Conservation (phyloP, 23 tunicate species). For the Trididemnum miniatum region DNA sequence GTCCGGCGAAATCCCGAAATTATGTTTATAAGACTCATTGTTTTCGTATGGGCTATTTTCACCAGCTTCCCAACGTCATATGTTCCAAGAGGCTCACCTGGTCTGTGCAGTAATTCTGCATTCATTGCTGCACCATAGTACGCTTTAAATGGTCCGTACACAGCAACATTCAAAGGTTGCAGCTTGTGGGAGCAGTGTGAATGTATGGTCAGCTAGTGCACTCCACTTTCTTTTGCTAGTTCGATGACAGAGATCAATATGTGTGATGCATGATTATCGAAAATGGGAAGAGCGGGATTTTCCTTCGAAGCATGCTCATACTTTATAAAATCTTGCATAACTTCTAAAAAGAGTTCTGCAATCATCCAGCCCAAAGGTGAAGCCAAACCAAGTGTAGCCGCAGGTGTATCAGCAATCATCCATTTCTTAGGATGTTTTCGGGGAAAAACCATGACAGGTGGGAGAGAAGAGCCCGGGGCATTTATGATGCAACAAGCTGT, state of each 20-base stretch:
- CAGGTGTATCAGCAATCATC: slow-evolving; percentile 9
- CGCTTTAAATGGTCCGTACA: slow-evolving; percentile 37
- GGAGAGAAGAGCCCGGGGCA: slow-evolving; percentile 19
- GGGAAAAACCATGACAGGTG: slow-evolving; percentile 33
- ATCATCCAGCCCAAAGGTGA: slow-evolving; percentile 21
- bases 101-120: neutral
- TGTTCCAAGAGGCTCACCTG: slow-evolving; percentile 4
- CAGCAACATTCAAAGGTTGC: slow-evolving; percentile 36
- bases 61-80: slow-evolving; percentile 23
- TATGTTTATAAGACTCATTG: slow-evolving; percentile 18
- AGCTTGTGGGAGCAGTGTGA: slow-evolving; percentile 37
- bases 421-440: slow-evolving; percentile 12
- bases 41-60: slow-evolving; percentile 8
- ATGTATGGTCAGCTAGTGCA: slow-evolving; percentile 16
- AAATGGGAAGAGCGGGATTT: slow-evolving; percentile 9
- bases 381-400: slow-evolving; percentile 15
- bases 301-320: slow-evolving; percentile 1
- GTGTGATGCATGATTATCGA: slow-evolving; percentile 26
- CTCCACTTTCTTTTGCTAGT: slow-evolving; percentile 14
- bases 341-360: slow-evolving; percentile 20
- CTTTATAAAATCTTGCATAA: slow-evolving; percentile 15
- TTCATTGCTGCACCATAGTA: slow-evolving; percentile 12
- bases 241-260: slow-evolving; percentile 22
- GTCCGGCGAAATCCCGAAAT: slow-evolving; percentile 5
- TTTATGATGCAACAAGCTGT: slow-evolving; percentile 35